A percentile compares a stretch with the other conserved stretches of the same genome.
Conservation (phyloP, 1,140 invertebrate genomes). For the Drosophila persimilis region DNA sequence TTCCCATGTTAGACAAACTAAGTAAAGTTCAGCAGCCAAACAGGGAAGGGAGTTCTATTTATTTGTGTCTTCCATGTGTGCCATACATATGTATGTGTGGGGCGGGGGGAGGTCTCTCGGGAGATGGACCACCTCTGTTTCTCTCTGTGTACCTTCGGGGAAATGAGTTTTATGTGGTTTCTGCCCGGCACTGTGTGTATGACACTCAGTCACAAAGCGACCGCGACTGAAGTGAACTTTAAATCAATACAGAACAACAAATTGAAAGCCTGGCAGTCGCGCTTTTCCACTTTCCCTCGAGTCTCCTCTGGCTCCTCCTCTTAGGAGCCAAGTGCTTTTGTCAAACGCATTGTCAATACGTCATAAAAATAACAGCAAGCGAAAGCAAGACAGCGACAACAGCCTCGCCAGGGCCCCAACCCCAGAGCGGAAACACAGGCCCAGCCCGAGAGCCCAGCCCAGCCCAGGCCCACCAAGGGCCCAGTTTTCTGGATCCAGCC, state of each 20-base stretch:
- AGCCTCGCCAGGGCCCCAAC: slow-evolving; percentile 30
- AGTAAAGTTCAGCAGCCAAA: slow-evolving; percentile 40
- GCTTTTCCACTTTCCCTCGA: slow-evolving; percentile 18
- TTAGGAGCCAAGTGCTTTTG: slow-evolving; percentile 65
- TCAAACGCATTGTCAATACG: slow-evolving; percentile 75
- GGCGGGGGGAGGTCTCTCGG: slow-evolving; percentile 5
- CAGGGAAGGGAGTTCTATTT: slow-evolving; percentile 26
- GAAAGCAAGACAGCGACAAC: slow-evolving; percentile 8
- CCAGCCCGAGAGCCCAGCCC: not conserved
- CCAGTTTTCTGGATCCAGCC: slow-evolving; percentile 31
- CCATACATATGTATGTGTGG: not conserved
- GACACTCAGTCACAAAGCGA: slow-evolving; percentile 46
- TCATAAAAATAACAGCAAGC: slow-evolving; percentile 51
- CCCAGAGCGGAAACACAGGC: not conserved
- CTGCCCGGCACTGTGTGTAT: slow-evolving; percentile 12
- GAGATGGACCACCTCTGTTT: too few relatives aligned
- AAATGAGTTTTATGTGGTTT: slow-evolving; percentile 66
- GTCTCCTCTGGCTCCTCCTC: not conserved
- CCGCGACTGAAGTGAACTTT: slow-evolving; percentile 66
- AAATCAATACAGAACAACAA: slow-evolving; percentile 70
- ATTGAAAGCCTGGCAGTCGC: slow-evolving; percentile 36
- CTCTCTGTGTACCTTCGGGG: slow-evolving; percentile 51
- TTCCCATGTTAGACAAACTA: slow-evolving; percentile 46
- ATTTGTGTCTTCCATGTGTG: slow-evolving; percentile 20
- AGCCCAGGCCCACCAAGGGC: not conserved